Evolutionary conservation across 2,113 vertebrate genomes (phyloP).

Genomic region (Cynoglossus semilaevis): DNA sequence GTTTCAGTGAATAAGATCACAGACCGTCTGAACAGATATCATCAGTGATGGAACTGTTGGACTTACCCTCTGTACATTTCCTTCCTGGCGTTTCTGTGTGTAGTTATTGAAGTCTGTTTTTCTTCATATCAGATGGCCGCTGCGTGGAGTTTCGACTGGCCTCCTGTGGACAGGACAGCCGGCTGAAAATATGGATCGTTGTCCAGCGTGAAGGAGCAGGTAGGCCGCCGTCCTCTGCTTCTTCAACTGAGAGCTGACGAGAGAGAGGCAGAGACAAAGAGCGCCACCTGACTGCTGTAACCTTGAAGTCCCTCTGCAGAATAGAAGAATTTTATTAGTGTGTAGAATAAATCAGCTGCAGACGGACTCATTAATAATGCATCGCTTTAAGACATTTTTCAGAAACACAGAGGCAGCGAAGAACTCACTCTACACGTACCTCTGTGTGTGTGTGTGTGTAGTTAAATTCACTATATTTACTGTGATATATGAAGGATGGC

Average conservation of each 20-base stretch:
- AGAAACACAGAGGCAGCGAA: conserved; percentile 32
- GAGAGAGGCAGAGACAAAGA: not conserved
- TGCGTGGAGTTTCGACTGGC: conserved; percentile 78
- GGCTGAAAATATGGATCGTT: conserved; percentile 83
- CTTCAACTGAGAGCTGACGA: conserved; percentile 11
- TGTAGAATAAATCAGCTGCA: conserved; percentile 55
- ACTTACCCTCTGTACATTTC: too few relatives aligned
- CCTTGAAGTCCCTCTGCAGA: conserved; percentile 52
- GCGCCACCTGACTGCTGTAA: conserved; percentile 31
- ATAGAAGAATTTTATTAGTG: conserved; percentile 54
- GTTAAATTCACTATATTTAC: conserved; percentile 15
- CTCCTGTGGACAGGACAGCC: conserved; percentile 89
- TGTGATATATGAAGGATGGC: conserved; percentile 24
- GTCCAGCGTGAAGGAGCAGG: conserved; percentile 75
- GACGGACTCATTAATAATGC: conserved; percentile 55
- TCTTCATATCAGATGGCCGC: conserved; percentile 64
- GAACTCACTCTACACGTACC: not conserved
- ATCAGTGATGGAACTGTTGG: too few relatives aligned
- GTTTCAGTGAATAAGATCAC: too few relatives aligned
- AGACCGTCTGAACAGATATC: too few relatives aligned
- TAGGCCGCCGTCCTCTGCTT: conserved; percentile 48
- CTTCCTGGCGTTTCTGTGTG: not conserved
- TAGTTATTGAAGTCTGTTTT: conserved; percentile 22
- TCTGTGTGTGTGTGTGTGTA: conserved; percentile 4
- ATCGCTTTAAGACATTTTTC: conserved; percentile 49